These are phyloP conservation scores for Borostomias antarcticus DNA, from an alignment of 2,797 vertebrate genomes.

Conservation along the genomic window DNA sequence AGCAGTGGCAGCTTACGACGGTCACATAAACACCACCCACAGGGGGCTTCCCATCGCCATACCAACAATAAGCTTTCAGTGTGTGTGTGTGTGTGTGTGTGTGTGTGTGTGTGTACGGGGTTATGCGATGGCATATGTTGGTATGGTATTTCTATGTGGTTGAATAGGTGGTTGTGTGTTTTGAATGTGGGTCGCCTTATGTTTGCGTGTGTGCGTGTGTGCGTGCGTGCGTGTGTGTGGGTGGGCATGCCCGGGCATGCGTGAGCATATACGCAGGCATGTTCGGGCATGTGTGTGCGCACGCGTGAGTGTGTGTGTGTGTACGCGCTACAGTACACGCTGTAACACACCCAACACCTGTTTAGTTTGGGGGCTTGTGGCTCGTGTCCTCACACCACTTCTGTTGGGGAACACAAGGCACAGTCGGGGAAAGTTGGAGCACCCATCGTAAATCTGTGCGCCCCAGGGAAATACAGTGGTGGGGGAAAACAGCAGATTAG, in stretches of 20 bases:
- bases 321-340: no score
- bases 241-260: background rate
- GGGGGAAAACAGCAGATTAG: slow-evolving; percentile 22
- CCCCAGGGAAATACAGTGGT: slow-evolving; percentile 47
- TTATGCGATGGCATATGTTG: background rate
- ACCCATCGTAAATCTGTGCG: slow-evolving; percentile 61
- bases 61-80: no score
- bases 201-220: background rate
- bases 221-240: background rate
- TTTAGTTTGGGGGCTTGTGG: slow-evolving; percentile 43
- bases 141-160: no score
- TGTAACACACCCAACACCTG: slow-evolving; percentile 48
- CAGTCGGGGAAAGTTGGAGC: slow-evolving; percentile 43
- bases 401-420: slow-evolving; percentile 43
- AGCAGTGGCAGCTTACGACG: background rate
- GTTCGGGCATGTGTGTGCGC: background rate
- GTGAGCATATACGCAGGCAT: background rate
- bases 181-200: background rate
- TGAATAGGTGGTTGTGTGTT: no score
- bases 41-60: background rate
- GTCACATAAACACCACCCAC: background rate
- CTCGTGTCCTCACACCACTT: slow-evolving; percentile 45
- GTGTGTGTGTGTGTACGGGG: background rate
- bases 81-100: background rate
- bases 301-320: background rate